Percentiles rank a stretch among this genome's conserved stretches.
Conservation (phyloP, 2,113 vertebrate genomes). For the Phocoena sinus region DNA sequence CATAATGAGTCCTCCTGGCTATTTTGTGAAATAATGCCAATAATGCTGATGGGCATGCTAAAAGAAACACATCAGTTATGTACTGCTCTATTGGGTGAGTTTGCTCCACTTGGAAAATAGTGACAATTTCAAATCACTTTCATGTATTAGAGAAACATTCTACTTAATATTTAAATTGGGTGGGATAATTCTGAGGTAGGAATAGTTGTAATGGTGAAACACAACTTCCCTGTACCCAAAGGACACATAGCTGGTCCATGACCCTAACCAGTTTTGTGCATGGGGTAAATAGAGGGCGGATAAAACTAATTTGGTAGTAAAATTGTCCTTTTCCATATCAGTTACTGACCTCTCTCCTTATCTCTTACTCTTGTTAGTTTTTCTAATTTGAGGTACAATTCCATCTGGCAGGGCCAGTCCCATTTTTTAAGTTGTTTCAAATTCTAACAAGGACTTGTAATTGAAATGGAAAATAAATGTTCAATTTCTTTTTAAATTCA, state of each 20-base stretch:
- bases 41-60: neutral
- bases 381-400: neutral
- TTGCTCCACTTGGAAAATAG: neutral
- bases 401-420: neutral
- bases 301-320: neutral
- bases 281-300: neutral
- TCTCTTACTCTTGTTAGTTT: neutral
- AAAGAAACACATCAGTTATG: neutral
- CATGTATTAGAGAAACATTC: neutral
- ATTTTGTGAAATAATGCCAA: neutral
- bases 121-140: neutral
- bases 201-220: neutral
- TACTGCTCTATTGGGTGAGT: neutral
- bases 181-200: neutral
- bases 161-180: neutral
- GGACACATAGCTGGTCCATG: neutral
- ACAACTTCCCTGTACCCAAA: neutral
- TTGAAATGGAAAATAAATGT: neutral
- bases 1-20: neutral
- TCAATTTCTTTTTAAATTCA: neutral
- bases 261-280: neutral
- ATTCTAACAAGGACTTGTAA: neutral
- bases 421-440: neutral
- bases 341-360: neutral
- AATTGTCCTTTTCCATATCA: neutral